Conservation (phyloP, 2,888 invertebrate species). For the Tigriopus californicus region DNA sequence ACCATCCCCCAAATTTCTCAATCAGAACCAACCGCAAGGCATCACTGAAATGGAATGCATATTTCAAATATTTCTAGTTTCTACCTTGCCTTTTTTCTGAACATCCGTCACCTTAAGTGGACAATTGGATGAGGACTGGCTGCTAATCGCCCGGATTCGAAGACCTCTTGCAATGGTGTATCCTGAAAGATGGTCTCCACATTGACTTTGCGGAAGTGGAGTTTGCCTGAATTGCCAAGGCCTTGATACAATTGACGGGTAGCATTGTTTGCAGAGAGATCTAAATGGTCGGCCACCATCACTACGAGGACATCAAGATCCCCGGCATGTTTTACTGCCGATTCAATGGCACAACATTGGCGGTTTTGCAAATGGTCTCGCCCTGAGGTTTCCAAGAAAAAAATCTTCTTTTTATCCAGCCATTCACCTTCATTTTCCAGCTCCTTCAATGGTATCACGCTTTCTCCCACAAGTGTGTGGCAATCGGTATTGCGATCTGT, state of each 20-base stretch:
- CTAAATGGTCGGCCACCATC: background rate
- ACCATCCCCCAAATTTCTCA: background rate
- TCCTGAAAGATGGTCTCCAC: background rate
- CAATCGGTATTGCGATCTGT: no score
- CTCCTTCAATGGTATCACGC: no score
- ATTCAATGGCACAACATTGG: background rate
- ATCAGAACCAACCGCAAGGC: background rate
- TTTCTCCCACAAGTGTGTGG: no score
- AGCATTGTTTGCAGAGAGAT: background rate
- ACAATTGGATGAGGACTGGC: no score
- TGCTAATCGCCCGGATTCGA: no score
- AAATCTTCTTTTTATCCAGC: background rate
- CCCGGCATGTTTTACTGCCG: background rate
- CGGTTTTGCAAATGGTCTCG: background rate
- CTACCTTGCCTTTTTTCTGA: background rate
- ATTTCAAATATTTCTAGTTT: background rate
- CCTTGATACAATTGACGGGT: background rate
- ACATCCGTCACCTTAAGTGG: no score
- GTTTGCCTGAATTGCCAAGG: background rate
- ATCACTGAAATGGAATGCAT: conserved; percentile 1
- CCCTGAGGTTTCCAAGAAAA: background rate
- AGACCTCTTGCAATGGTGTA: background rate
- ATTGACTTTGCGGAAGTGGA: background rate
- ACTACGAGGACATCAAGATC: background rate
- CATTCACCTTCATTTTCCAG: no score